phyloP scores from a whole-genome alignment of 2,797 vertebrate genomes.

The Pelochelys cantorii region DNA sequence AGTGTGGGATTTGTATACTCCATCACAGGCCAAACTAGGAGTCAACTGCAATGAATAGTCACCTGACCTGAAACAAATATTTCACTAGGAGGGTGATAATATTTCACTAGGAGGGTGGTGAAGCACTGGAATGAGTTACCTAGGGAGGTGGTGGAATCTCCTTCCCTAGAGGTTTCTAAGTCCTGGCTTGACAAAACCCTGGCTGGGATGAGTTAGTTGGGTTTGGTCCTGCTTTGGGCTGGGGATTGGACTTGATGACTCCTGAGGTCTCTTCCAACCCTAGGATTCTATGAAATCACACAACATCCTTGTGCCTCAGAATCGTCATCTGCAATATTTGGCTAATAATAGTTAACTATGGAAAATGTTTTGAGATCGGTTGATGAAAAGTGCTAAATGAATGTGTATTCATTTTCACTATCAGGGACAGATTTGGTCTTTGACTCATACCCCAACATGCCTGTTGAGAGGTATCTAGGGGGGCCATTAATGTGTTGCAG shows the following conservation, averaged over 20 bases:
- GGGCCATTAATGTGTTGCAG: too few relatives aligned
- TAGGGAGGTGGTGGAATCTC: too few relatives aligned
- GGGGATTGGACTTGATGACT: too few relatives aligned
- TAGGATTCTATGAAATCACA: neutral
- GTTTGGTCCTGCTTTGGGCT: too few relatives aligned
- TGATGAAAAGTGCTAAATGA: neutral
- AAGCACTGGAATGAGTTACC: too few relatives aligned
- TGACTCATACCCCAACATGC: neutral
- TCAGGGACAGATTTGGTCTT: neutral
- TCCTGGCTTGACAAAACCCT: too few relatives aligned
- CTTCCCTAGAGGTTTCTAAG: too few relatives aligned
- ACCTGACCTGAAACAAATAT: neutral
- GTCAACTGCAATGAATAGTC: neutral
- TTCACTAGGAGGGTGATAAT: too few relatives aligned
- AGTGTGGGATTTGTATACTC: neutral
- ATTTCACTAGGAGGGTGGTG: too few relatives aligned
- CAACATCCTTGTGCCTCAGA: neutral
- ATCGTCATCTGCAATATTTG: neutral
- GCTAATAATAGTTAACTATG: neutral
- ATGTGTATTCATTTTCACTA: neutral
- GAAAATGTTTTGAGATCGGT: neutral
- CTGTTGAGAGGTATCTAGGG: neutral
- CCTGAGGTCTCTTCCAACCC: too few relatives aligned
- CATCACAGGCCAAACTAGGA: neutral
- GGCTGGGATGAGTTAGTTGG: too few relatives aligned